phyloP scores from a whole-genome alignment of 64 coral and sea anemone species.

The Porites lutea region DNA sequence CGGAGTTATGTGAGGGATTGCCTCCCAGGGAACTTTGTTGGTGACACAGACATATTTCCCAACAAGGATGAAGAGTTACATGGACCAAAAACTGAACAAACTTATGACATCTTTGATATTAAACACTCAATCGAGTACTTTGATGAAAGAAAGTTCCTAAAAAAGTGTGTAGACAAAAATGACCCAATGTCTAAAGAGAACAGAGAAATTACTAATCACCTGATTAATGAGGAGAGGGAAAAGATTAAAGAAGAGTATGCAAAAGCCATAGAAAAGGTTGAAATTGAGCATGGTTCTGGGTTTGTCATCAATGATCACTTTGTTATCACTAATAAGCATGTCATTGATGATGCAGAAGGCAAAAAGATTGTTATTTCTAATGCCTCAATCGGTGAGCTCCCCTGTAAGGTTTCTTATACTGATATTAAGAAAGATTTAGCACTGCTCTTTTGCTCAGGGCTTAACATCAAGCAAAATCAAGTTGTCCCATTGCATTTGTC shows the following conservation, averaged over 20 bases:
- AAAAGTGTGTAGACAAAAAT: background rate
- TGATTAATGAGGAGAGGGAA: background rate
- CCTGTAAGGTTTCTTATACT: background rate
- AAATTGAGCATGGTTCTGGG: background rate
- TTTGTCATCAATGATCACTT: background rate
- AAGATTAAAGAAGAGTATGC: background rate
- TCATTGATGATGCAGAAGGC: background rate
- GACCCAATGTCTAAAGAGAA: background rate
- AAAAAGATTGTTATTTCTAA: background rate
- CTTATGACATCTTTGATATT: conserved; percentile 13
- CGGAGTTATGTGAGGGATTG: background rate
- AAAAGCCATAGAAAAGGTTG: background rate
- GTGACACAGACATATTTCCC: background rate
- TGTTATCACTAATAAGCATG: background rate
- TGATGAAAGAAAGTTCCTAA: conserved; percentile 2
- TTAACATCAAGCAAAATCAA: background rate
- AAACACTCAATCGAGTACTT: background rate
- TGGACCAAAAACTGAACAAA: background rate
- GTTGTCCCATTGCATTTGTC: background rate
- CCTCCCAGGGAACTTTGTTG: background rate
- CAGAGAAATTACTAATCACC: background rate
- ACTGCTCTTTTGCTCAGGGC: background rate
- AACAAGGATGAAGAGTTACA: background rate
- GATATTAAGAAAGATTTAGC: background rate
- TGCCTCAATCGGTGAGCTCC: background rate